Percentiles rank a stretch among this genome's conserved stretches.
These are phyloP conservation scores for Cyanistes caeruleus DNA, from an alignment of 2,113 vertebrate species.

Conservation along the genomic window DNA sequence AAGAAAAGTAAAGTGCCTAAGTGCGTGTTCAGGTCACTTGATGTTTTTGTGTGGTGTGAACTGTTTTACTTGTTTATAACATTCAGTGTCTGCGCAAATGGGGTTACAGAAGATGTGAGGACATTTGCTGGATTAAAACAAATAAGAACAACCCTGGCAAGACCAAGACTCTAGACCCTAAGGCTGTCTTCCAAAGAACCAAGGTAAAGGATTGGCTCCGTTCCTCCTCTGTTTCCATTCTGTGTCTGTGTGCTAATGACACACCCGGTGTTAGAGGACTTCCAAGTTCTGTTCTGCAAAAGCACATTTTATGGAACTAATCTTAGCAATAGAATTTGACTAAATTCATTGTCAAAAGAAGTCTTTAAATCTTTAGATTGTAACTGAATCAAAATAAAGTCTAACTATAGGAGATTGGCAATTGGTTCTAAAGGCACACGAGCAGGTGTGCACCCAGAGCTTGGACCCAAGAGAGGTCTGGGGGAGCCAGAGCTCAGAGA, in stretches of 20 bases:
- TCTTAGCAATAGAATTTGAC: neutral
- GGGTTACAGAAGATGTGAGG: conserved; percentile 97
- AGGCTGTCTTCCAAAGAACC: conserved; percentile 97
- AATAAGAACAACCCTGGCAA: conserved; percentile 99
- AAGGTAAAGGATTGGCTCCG: conserved; percentile 79
- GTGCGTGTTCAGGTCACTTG: neutral
- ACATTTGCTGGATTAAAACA: conserved; percentile 99
- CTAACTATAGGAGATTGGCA: neutral
- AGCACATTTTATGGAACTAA: neutral
- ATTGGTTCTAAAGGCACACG: fast-evolving
- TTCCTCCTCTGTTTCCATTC: neutral
- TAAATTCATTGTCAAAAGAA: neutral
- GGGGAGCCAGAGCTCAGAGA: neutral
- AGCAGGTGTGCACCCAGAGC: neutral
- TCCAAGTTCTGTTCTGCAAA: neutral
- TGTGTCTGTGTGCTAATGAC: neutral
- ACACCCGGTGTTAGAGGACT: neutral
- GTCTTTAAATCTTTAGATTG: neutral
- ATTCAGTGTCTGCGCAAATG: conserved; percentile 90
- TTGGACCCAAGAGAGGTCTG: neutral
- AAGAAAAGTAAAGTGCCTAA: neutral
- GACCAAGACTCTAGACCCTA: conserved; percentile 95
- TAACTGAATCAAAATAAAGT: neutral
- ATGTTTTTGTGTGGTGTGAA: neutral
- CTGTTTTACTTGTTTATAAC: neutral